Conservation (phyloP, 2,888 invertebrate species). For the Hydroisotoma schaefferi region DNA sequence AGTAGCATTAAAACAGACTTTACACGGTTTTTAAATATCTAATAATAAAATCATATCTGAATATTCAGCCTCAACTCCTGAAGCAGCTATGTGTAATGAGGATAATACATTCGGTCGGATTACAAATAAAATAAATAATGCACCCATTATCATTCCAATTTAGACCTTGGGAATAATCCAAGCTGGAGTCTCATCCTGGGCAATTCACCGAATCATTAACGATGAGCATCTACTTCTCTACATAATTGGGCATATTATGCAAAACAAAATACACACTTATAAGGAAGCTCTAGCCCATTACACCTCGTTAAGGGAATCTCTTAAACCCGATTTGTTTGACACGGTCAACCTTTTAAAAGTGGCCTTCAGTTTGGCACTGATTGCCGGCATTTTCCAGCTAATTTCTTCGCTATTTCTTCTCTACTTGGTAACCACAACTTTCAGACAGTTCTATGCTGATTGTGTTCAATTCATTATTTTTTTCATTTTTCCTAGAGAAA, state of each 20-base stretch:
- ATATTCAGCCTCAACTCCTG: no score
- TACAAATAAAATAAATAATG: no score
- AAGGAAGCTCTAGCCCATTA: constrained; percentile 20
- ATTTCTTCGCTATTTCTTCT: constrained; percentile 15
- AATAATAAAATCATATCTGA: no score
- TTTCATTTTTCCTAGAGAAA: not conserved
- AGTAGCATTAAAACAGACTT: no score
- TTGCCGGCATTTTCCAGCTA: constrained; percentile 22
- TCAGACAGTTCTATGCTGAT: constrained; percentile 4
- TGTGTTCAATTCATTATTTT: constrained; percentile 1
- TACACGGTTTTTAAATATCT: no score
- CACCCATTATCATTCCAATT: no score
- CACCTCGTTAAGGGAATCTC: not conserved
- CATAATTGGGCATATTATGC: constrained; percentile 15
- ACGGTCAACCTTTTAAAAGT: constrained; percentile 14
- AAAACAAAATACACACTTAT: constrained; percentile 14
- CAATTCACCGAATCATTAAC: constrained; percentile 16
- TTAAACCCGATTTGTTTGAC: constrained; percentile 14
- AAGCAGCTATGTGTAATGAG: no score
- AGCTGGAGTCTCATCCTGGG: constrained; percentile 19
- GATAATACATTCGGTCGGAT: no score
- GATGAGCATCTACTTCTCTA: constrained; percentile 24
- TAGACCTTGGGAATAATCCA: constrained; percentile 20
- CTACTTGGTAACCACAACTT: constrained; percentile 14
- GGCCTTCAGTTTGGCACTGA: constrained; percentile 14